Evolutionary conservation across 2,797 vertebrate genomes (phyloP).

Genomic region (Erethizon dorsatum): DNA sequence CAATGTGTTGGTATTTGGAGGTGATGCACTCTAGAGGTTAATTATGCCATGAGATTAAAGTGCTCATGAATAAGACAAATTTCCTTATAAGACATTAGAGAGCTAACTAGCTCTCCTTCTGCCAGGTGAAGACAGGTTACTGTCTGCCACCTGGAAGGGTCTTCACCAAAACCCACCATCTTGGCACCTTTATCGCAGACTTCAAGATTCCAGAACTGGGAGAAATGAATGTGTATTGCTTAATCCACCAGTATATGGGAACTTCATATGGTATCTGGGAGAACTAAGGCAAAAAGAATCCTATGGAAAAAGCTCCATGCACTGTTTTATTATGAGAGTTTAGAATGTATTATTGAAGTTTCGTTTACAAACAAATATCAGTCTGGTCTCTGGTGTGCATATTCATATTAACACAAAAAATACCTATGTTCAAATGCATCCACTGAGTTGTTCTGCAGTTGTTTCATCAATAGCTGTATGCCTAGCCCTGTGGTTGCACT

Average conservation of each 20-base stretch:
- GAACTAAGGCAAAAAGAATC: background rate
- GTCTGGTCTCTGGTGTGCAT: rapidly evolving
- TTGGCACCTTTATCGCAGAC: background rate
- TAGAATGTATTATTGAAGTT: background rate
- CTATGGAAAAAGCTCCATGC: background rate
- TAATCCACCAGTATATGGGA: background rate
- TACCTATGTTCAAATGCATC: background rate
- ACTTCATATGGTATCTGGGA: background rate
- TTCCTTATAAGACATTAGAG: background rate
- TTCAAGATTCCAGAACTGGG: background rate
- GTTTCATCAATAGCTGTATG: background rate
- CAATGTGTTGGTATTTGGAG: background rate
- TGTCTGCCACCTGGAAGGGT: background rate
- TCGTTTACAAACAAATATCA: background rate
- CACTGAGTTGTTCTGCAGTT: background rate
- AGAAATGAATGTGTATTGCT: background rate
- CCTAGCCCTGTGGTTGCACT: background rate
- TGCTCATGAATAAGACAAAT: background rate
- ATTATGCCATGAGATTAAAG: background rate
- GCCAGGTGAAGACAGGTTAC: background rate
- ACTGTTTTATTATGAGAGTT: background rate
- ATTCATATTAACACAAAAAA: background rate
- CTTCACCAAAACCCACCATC: background rate
- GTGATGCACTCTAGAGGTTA: background rate
- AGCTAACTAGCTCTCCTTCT: background rate